Evolutionary conservation across 2,113 vertebrate species (phyloP).

Genomic region (Crotophaga sulcirostris): DNA sequence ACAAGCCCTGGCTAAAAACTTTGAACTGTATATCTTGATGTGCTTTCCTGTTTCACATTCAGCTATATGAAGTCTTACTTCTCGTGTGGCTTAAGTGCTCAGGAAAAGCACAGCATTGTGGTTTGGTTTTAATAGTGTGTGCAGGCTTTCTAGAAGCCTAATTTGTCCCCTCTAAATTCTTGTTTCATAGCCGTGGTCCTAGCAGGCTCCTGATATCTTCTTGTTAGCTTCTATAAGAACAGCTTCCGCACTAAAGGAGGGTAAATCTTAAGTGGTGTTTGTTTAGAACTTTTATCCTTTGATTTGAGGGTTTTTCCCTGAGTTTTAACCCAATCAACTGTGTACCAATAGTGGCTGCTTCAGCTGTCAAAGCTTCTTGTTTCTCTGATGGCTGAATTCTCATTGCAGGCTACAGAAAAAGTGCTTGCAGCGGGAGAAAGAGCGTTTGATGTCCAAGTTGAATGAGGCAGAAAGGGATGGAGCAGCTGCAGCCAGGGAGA

Average conservation of each 20-base stretch:
- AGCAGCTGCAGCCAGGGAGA: conserved; percentile 85
- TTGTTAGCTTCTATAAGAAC: neutral
- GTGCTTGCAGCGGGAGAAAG: conserved; percentile 78
- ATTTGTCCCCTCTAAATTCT: neutral
- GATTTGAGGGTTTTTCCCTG: neutral
- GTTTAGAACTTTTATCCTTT: neutral
- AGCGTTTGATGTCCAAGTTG: conserved; percentile 84
- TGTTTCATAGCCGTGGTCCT: neutral
- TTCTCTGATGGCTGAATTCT: neutral
- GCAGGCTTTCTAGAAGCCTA: neutral
- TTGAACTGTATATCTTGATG: neutral
- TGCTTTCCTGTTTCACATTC: neutral
- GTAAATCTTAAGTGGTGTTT: neutral
- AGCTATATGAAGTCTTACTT: neutral
- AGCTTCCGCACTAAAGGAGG: neutral
- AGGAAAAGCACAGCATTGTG: neutral
- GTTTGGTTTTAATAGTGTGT: neutral
- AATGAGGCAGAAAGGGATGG: conserved; percentile 86
- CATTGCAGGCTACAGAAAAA: conserved; percentile 76
- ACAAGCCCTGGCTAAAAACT: neutral
- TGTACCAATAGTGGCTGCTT: neutral
- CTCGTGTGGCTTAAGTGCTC: neutral
- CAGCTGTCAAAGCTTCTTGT: neutral
- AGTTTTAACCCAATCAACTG: neutral
- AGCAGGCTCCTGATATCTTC: neutral